These are phyloP conservation scores for Malurus elegans DNA, from an alignment of 2,113 vertebrate species.

Conservation along the genomic window DNA sequence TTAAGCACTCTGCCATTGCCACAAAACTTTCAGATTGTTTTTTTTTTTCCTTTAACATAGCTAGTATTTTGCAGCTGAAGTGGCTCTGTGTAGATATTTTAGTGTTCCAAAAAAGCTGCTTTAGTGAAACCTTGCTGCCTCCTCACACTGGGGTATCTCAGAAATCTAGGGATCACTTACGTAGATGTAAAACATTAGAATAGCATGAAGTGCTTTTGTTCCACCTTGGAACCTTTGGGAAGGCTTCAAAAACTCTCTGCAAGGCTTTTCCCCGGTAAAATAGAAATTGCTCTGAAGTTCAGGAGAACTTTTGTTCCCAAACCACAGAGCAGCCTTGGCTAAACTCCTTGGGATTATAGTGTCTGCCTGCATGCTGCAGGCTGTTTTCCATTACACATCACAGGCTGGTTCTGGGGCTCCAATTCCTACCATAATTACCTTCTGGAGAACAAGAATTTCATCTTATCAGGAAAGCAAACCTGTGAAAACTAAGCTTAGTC, in stretches of 20 bases:
- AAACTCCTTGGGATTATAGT: not conserved
- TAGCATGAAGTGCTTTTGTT: not conserved
- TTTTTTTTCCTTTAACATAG: not conserved
- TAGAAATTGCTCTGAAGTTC: not conserved
- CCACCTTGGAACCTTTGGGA: not conserved
- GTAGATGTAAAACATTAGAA: not conserved
- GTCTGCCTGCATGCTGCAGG: not conserved
- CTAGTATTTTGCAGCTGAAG: not conserved
- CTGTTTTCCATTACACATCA: not conserved
- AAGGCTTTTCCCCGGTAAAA: not conserved
- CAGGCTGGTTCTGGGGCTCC: not conserved
- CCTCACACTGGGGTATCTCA: not conserved
- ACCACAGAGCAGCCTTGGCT: not conserved
- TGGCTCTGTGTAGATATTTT: not conserved
- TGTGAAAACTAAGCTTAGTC: not conserved
- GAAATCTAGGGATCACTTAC: not conserved
- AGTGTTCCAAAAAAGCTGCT: not conserved
- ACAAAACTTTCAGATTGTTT: not conserved
- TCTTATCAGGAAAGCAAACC: not conserved
- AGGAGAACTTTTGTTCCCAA: not conserved
- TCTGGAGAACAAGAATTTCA: not conserved
- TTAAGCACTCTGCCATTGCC: not conserved
- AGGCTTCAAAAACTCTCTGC: not conserved
- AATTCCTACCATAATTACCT: not conserved
- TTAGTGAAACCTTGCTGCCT: not conserved